phyloP scores from a whole-genome alignment of 1,140 invertebrate species.

The Microplitis demolitor region DNA sequence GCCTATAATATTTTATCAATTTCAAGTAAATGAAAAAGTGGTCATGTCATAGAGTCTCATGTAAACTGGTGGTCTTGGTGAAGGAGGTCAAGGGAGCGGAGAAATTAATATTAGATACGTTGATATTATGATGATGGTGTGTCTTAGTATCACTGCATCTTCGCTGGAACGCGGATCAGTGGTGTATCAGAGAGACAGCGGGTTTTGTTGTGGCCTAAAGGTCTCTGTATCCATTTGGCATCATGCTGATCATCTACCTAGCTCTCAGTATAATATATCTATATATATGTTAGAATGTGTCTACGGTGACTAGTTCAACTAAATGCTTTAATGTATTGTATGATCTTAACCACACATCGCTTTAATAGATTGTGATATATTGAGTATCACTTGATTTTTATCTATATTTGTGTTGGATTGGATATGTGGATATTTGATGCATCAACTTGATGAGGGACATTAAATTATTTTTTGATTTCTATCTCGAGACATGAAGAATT shows the following conservation, averaged over 20 bases:
- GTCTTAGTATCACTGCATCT: constrained; percentile 22
- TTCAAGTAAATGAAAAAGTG: constrained; percentile 12
- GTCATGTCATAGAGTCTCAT: constrained; percentile 13
- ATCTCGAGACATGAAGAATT: neutral
- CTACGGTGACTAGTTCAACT: too few relatives aligned
- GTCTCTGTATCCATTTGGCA: neutral
- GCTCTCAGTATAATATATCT: neutral
- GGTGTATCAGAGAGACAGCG: neutral
- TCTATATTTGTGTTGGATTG: too few relatives aligned
- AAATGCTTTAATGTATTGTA: too few relatives aligned
- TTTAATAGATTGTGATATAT: neutral
- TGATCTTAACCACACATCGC: too few relatives aligned
- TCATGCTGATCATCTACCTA: constrained; percentile 24
- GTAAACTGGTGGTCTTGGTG: constrained; percentile 12
- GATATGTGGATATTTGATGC: too few relatives aligned
- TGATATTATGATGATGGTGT: constrained; percentile 7
- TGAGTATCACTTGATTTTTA: too few relatives aligned
- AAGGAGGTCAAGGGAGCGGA: neutral
- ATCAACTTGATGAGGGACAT: too few relatives aligned
- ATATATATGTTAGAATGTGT: too few relatives aligned
- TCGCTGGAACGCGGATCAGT: constrained; percentile 6
- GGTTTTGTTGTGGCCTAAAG: neutral
- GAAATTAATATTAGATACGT: constrained; percentile 3
- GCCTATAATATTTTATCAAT: neutral
- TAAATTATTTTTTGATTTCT: neutral